Evolutionary conservation across 2,888 invertebrate genomes (phyloP), one percentile per base, ranked within the genome.

Genomic region (Ophion costatus): DNA sequence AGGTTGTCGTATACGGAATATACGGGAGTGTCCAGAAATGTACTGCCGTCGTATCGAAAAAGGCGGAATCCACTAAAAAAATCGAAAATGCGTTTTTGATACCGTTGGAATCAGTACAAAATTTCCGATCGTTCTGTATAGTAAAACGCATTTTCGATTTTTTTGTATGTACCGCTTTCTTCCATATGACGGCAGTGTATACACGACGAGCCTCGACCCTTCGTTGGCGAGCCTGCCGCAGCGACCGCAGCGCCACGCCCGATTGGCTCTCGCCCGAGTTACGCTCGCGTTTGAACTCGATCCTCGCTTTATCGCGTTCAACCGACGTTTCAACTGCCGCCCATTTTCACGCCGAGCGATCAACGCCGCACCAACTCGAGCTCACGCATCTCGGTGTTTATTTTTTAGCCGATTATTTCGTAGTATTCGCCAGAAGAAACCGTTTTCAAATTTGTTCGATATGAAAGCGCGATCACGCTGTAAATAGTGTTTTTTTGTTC

Each of bases 301-400:
- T 33, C 14, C n/a, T 51, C 33, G 66, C 29, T 45, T 33, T 66
- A 33, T 67, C 63, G 63, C 64, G 74, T 64, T 69, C 69, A 84
- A 81, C 84, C 78, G 84, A 74, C 66, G 76, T 79, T 64, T 70
- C 64, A 78, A 84, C 75, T 74, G 81, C 81, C 84, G 81, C 84
- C 75, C 84, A 84, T 84, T 78, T 64, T 63, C 57, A 57, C 80
- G 51, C 70, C 56, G 70, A 56, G 45, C 56, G 56, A 81, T 73
- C 64, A 84, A 81, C 84, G 81, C 70, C 45, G 24, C 20, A 38
- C 77, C 9, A 56, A 67, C 22, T 14, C 51, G 61, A 11, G 63
- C 70, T 71, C 38, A 70, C 61, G 69, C n/a, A 33, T 33, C 22
- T 64, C 42, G 63, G 51, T 38, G 20, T 3, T 9, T 51, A 29